phyloP scores from a whole-genome alignment of 2,797 vertebrate genomes.

The Alfaro cultratus region DNA sequence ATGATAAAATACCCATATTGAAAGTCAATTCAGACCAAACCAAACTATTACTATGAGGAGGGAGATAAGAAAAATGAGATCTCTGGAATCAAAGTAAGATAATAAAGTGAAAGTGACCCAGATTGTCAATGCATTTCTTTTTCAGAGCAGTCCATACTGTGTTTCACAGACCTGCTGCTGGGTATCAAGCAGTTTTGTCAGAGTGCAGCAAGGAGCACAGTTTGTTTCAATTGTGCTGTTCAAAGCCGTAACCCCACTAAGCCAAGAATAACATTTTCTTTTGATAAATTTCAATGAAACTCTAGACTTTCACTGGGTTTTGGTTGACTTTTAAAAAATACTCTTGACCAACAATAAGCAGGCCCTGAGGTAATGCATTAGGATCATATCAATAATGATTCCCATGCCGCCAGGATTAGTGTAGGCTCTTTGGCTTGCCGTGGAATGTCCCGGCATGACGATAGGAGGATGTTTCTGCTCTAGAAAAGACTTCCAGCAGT shows the following conservation, averaged over 20 bases:
- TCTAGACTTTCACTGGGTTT: conserved; percentile 76
- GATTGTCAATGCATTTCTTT: conserved; percentile 9
- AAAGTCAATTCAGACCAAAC: not conserved
- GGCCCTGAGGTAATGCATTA: conserved; percentile 83
- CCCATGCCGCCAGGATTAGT: conserved; percentile 83
- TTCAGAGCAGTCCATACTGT: conserved; percentile 25
- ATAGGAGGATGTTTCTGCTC: conserved; percentile 78
- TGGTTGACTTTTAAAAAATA: conserved; percentile 85
- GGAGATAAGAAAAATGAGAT: conserved; percentile 2
- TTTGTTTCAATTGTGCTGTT: conserved; percentile 77
- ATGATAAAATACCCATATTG: not conserved
- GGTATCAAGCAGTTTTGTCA: conserved; percentile 47
- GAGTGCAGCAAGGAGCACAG: conserved; percentile 56
- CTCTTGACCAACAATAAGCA: conserved; percentile 84
- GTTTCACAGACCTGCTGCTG: conserved; percentile 50
- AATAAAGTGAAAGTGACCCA: conserved; percentile 33
- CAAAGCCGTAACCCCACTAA: conserved; percentile 74
- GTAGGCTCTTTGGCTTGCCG: conserved; percentile 74
- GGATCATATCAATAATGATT: conserved; percentile 84
- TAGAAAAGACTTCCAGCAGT: conserved; percentile 73
- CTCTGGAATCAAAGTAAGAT: conserved; percentile 40
- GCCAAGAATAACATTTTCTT: conserved; percentile 87
- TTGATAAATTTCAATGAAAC: conserved; percentile 84
- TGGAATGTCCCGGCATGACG: conserved; percentile 78
- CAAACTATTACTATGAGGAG: conserved; percentile 9